Evolutionary conservation across 2,113 vertebrate genomes (phyloP).

Genomic region (Phainopepla nitens): DNA sequence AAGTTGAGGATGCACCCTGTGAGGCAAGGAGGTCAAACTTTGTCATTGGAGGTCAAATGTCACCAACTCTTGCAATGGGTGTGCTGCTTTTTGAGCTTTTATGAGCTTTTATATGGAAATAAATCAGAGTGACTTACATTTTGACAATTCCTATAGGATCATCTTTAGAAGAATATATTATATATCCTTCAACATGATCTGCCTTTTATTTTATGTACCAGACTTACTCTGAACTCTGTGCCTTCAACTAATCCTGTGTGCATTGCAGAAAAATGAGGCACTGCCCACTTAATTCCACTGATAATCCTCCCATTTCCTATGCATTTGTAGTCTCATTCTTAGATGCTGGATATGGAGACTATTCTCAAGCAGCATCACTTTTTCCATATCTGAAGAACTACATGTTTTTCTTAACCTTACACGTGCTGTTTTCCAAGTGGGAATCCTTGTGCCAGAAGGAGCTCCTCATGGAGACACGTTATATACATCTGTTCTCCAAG

Average conservation of each 20-base stretch:
- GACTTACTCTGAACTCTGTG: background rate
- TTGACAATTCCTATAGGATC: background rate
- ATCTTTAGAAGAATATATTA: background rate
- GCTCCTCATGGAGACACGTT: background rate
- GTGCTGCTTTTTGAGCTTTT: background rate
- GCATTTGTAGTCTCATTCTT: background rate
- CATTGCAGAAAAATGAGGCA: background rate
- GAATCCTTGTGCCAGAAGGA: background rate
- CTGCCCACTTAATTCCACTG: background rate
- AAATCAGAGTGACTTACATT: background rate
- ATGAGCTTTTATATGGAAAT: background rate
- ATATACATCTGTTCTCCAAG: background rate
- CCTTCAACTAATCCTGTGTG: background rate
- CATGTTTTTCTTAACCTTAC: background rate
- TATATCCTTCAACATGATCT: background rate
- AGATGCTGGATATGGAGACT: background rate
- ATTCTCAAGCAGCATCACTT: background rate
- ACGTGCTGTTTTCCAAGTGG: background rate
- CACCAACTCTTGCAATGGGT: background rate
- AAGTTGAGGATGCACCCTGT: slow-evolving; percentile 79
- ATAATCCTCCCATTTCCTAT: background rate
- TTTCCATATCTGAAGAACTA: background rate
- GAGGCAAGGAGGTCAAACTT: slow-evolving; percentile 24
- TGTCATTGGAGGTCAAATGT: background rate
- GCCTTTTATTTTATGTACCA: background rate